These are phyloP conservation scores for Calycopis cecrops DNA, from an alignment of 1,140 invertebrate genomes.

Conservation along the genomic window DNA sequence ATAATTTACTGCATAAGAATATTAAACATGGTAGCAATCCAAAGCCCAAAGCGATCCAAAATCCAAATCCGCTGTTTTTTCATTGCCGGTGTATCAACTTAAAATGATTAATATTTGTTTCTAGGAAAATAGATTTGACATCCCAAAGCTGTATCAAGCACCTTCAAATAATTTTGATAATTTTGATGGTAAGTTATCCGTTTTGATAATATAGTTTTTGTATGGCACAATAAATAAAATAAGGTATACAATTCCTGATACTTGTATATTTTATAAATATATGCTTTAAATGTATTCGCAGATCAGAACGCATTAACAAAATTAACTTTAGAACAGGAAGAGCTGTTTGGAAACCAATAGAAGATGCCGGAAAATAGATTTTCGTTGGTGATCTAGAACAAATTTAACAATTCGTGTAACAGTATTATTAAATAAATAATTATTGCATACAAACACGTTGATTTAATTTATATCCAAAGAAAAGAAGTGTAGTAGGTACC, in stretches of 20 bases:
- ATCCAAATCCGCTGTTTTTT: neutral
- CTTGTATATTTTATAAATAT: neutral
- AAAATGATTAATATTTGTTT: conserved; percentile 25
- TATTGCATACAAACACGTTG: conserved; percentile 13
- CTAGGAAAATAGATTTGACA: conserved; percentile 56
- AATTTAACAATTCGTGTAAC: neutral
- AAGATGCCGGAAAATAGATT: neutral
- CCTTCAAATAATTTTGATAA: conserved; percentile 35
- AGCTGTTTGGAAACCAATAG: conserved; percentile 20
- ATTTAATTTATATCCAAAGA: too few relatives aligned
- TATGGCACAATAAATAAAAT: too few relatives aligned
- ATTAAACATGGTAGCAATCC: too few relatives aligned
- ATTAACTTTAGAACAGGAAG: conserved; percentile 23
- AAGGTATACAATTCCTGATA: too few relatives aligned
- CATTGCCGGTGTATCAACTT: neutral
- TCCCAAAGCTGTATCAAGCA: conserved; percentile 55
- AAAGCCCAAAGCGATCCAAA: too few relatives aligned
- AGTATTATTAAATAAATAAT: conserved; percentile 25
- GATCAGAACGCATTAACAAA: conserved; percentile 17
- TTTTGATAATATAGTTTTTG: too few relatives aligned
- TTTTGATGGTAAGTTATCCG: conserved; percentile 47
- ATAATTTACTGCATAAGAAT: too few relatives aligned
- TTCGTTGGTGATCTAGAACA: neutral
- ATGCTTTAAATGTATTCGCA: neutral
- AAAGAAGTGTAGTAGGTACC: too few relatives aligned